Evolutionary conservation across 2,888 invertebrate genomes (phyloP).

Genomic region (Cheilosia vulpina): DNA sequence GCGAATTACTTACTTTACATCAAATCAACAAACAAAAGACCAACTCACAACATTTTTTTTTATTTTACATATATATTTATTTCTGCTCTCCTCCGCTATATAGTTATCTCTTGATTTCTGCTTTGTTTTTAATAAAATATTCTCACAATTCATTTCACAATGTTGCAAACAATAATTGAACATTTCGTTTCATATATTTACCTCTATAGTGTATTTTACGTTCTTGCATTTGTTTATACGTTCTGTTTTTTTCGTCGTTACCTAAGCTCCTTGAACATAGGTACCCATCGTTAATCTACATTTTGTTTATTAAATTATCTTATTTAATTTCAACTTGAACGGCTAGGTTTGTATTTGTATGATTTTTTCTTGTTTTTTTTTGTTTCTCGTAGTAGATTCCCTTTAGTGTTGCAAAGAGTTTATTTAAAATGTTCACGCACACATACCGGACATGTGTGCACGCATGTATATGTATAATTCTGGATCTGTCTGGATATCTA

Average conservation of each 20-base stretch:
- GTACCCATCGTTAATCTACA: slow-evolving; percentile 48
- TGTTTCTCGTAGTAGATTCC: slow-evolving; percentile 42
- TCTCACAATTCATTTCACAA: slow-evolving; percentile 68
- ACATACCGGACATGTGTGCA: slow-evolving; percentile 4
- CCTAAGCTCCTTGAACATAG: slow-evolving; percentile 56
- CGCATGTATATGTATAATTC: slow-evolving; percentile 17
- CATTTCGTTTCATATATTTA: slow-evolving; percentile 27
- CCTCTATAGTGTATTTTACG: slow-evolving; percentile 20
- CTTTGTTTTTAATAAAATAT: slow-evolving; percentile 68
- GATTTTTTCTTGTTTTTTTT: slow-evolving; percentile 1
- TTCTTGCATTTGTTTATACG: not conserved
- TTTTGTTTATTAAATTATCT: slow-evolving; percentile 21
- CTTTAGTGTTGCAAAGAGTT: slow-evolving; percentile 24
- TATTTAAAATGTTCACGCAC: slow-evolving; percentile 22
- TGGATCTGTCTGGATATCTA: slow-evolving; percentile 32
- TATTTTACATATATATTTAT: slow-evolving; percentile 66
- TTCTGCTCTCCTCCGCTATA: slow-evolving; percentile 47
- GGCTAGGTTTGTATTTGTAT: slow-evolving; percentile 36
- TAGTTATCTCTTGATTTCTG: slow-evolving; percentile 34
- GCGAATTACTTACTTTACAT: no score
- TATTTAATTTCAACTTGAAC: slow-evolving; percentile 53
- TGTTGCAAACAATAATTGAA: slow-evolving; percentile 67
- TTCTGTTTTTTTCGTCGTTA: slow-evolving; percentile 44
- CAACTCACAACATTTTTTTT: not conserved
- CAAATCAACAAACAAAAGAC: not conserved